These are phyloP conservation scores for Paratrypauchen microcephalus DNA, from an alignment of 2,797 vertebrate species.

Conservation along the genomic window DNA sequence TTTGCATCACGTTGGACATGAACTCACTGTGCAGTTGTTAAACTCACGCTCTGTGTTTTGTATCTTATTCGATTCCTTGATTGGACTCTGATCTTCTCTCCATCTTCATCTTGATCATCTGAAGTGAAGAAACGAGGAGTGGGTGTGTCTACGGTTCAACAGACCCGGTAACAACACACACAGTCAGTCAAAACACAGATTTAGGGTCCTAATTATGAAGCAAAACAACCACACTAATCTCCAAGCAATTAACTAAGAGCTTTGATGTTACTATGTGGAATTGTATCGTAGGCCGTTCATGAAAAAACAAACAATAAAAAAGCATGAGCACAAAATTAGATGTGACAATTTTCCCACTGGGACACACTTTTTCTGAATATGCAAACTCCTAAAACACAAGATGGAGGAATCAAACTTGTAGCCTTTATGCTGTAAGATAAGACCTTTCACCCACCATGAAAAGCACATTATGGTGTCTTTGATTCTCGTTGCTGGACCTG, in stretches of 20 bases:
- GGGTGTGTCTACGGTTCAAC: not conserved
- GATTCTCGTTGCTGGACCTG: too few relatives aligned
- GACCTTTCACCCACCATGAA: too few relatives aligned
- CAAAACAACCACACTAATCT: not conserved
- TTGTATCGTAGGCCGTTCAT: not conserved
- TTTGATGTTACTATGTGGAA: not conserved
- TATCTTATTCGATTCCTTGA: too few relatives aligned
- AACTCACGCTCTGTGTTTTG: not conserved
- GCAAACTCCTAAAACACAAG: too few relatives aligned
- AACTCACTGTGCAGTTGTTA: too few relatives aligned
- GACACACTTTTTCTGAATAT: too few relatives aligned
- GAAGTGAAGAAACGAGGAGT: not conserved
- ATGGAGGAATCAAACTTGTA: not conserved
- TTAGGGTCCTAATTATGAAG: not conserved
- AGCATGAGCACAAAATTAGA: not conserved
- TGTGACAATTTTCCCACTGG: not conserved
- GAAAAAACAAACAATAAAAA: not conserved
- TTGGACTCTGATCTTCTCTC: not conserved
- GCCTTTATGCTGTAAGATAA: not conserved
- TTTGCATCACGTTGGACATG: too few relatives aligned
- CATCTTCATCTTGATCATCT: not conserved
- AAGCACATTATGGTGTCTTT: too few relatives aligned
- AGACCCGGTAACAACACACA: not conserved
- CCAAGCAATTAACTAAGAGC: conserved; percentile 1
- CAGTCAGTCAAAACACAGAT: not conserved